Base-by-base conservation (phyloP, 2,888 invertebrate species). In the Eilema griseolum region DNA sequence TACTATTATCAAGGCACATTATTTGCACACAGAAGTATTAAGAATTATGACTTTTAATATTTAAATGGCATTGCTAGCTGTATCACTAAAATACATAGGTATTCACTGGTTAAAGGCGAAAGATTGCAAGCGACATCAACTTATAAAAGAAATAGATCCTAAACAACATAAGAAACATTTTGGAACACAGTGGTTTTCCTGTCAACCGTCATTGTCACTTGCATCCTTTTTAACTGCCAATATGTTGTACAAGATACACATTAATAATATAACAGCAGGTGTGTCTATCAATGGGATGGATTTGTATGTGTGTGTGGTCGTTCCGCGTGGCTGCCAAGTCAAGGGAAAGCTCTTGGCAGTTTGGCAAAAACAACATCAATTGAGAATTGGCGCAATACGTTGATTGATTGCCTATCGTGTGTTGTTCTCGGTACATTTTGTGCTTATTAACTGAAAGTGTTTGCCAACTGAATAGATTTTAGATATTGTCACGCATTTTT, bases 311-410 rank as follows among this genome's bases (percentile, higher is more conserved):
- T 67, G 61, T 68, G 59, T 64, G 14, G 37, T 61, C 16, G 66
- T 60, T 20, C 31, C 37, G 52, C 77, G 81, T 85, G 80, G 82
- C 86, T 88, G 88, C 88, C 78, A 77, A 74, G 74, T 66, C 77
- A 76, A 79, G 81, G 84, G 86, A 87, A 87, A 89, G 85, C 86
- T 86, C 85, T 92, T 90, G 92, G 89, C 90, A 88, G 70, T 72
- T 70, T 74, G 70, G 76, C 78, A 80, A 82, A 78, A 78, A 76
- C 73, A 79, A 46, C 72, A 82, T 81, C 77, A 82, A 77, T 80
- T 82, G 85, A 86, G 83, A 88, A 87, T 88, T 87, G 88, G 88
- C 88, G 85, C 80, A 84, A 77, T 72, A 78, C 83, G 88, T 86
- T 90, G 90, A 92, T 92, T 86, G 89, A 90, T 90, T 81, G 81